A percentile compares a stretch with the other conserved stretches of the same genome.
Evolutionary conservation across 2,113 vertebrate species (phyloP).

Genomic region (Hepsetus odoe): DNA sequence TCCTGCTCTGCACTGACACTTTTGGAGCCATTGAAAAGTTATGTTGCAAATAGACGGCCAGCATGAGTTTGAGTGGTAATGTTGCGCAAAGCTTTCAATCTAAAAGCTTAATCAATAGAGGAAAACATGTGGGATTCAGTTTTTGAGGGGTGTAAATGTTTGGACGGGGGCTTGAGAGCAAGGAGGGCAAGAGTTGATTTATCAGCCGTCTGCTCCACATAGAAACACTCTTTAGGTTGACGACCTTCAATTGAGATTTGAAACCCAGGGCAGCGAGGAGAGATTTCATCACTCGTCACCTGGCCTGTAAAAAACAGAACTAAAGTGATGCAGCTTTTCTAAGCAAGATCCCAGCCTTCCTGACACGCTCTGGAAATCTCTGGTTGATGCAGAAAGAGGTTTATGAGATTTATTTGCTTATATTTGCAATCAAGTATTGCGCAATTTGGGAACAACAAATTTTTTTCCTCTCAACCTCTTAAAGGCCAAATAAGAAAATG

Average conservation of each 20-base stretch:
- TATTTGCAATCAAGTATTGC: no score
- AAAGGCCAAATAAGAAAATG: no score
- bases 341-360: no score
- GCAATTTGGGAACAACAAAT: no score
- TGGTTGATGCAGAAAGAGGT: no score
- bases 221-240: constrained; percentile 75
- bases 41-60: constrained; percentile 1
- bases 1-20: not conserved
- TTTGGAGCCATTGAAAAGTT: constrained; percentile 19
- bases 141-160: not conserved
- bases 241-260: constrained; percentile 73
- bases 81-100: constrained; percentile 27
- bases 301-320: constrained; percentile 47
- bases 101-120: constrained; percentile 39
- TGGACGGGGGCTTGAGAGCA: constrained; percentile 27
- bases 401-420: no score
- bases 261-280: constrained; percentile 67
- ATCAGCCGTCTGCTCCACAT: constrained; percentile 64
- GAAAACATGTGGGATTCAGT: not conserved
- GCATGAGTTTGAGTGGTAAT: constrained; percentile 13
- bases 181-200: constrained; percentile 63
- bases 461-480: no score
- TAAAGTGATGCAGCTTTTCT: constrained; percentile 46
- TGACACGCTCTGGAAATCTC: no score
- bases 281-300: constrained; percentile 69